Evolutionary conservation across 2,888 invertebrate genomes (phyloP).

Genomic region (Drosophila atripex): DNA sequence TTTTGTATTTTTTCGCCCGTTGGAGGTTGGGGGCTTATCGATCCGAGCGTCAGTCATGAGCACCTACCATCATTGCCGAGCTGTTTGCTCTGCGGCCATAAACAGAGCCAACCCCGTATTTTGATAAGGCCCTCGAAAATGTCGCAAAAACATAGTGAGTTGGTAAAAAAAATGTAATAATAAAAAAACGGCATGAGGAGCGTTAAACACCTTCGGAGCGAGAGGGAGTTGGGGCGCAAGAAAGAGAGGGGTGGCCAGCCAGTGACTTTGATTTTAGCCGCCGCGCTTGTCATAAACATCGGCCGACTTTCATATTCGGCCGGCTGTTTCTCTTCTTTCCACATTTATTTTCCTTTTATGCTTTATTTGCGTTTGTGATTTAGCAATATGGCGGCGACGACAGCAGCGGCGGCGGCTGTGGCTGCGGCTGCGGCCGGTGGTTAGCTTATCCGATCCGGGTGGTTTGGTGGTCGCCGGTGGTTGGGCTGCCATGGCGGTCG

Average conservation of each 20-base stretch:
- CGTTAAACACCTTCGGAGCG: constrained; percentile 59
- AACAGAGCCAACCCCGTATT: constrained; percentile 52
- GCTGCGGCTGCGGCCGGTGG: constrained; percentile 10
- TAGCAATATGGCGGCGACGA: constrained; percentile 65
- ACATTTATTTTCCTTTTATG: constrained; percentile 62
- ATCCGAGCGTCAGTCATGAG: constrained; percentile 27
- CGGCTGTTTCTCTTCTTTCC: constrained; percentile 65
- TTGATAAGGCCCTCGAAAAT: constrained; percentile 62
- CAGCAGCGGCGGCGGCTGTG: not conserved
- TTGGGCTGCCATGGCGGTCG: constrained; percentile 22
- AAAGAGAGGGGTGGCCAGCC: constrained; percentile 17
- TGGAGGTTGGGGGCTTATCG: constrained; percentile 21
- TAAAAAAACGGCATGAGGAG: constrained; percentile 39
- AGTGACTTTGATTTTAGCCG: constrained; percentile 75
- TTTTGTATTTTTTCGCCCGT: not conserved
- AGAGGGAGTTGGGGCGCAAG: constrained; percentile 8
- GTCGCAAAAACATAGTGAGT: constrained; percentile 71
- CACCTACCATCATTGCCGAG: constrained; percentile 7
- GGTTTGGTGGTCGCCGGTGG: constrained; percentile 24
- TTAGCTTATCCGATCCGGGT: constrained; percentile 25
- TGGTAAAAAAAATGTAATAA: constrained; percentile 55
- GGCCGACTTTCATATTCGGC: constrained; percentile 74
- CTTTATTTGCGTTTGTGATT: constrained; percentile 76
- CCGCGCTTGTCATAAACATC: constrained; percentile 74
- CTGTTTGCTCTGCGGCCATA: constrained; percentile 52